phyloP scores from a whole-genome alignment of 2,113 vertebrate genomes.

The Alaudala cheleensis region DNA sequence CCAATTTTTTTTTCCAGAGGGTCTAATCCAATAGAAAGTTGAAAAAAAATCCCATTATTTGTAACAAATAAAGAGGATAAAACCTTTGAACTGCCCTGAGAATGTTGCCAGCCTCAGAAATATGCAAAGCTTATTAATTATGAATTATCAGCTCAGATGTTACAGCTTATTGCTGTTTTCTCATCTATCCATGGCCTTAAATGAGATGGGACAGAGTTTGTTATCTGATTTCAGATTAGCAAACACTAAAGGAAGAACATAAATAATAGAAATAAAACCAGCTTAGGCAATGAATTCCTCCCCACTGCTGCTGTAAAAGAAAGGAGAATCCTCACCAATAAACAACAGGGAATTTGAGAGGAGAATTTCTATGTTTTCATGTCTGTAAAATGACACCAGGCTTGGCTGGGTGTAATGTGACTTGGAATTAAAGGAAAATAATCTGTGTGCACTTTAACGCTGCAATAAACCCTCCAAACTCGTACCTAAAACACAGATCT shows the following conservation, averaged over 20 bases:
- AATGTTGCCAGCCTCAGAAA: neutral
- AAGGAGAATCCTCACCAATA: neutral
- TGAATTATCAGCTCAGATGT: neutral
- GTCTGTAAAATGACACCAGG: slow-evolving; percentile 10
- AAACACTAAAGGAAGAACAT: neutral
- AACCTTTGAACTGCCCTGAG: neutral
- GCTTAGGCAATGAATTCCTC: neutral
- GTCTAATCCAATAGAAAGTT: neutral
- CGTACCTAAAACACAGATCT: neutral
- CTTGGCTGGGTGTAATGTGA: neutral
- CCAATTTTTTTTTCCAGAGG: neutral
- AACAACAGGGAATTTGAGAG: neutral
- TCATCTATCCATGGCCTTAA: neutral
- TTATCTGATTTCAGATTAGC: neutral
- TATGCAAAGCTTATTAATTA: neutral
- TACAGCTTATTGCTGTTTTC: neutral
- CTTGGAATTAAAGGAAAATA: slow-evolving; percentile 8
- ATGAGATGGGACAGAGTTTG: neutral
- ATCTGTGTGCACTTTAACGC: neutral
- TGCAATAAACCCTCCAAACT: neutral
- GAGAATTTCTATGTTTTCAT: neutral
- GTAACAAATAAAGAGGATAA: neutral
- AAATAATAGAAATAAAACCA: neutral
- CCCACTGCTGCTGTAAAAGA: neutral
- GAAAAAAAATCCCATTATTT: neutral